Evolutionary conservation across 2,113 vertebrate genomes (phyloP), one percentile per base, ranked within the genome.

Genomic region (Indicator indicator): DNA sequence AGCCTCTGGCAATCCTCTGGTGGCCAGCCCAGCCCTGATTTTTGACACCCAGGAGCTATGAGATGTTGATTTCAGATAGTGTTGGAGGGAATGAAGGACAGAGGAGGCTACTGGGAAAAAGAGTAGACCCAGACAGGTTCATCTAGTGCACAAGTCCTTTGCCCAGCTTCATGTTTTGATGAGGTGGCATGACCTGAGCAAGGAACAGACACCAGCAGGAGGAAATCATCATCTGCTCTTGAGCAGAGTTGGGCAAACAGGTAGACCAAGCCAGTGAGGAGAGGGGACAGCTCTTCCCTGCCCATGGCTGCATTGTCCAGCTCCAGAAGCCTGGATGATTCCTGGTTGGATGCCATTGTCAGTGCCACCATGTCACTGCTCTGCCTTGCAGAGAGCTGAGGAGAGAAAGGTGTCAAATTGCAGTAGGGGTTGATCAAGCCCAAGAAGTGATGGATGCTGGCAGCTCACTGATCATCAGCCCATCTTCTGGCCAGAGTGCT

Each of bases 321-420:
- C 20, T 10, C 28, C 5, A 3, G 1, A 5, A 2, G 12, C 48
- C 46, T 0, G 2, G 3, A 2, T 12, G 14, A 11, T 24, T 5
- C 8, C 17, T 2, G 14, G 12, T 5, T 11, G 13, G 2, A 2
- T 4, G 0, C 10, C 5, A 4, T 65, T 65, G 3, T 0, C 18
- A 2, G 30, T 7, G 68, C 4, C 33, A 23, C 24, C 0, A 16
- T 1, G 6, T 3, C 65, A 5, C 18, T 2, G 2, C n/a, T 7
- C 3, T 21, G 32, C 54, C 55, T 46, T 4, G 24, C 26, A 1
- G 68, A 28, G 42, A 30, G 11, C 24, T 0, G 46, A 7, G 23
- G 24, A 9, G 9, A 9, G 16, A 9, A 0, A 2, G 0, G 11
- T 1, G 0, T 7, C 12, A 1, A 0, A 3, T 2, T 2, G 30